Evolutionary conservation across 2,888 invertebrate genomes (phyloP).

Genomic region (Patella caerulea): DNA sequence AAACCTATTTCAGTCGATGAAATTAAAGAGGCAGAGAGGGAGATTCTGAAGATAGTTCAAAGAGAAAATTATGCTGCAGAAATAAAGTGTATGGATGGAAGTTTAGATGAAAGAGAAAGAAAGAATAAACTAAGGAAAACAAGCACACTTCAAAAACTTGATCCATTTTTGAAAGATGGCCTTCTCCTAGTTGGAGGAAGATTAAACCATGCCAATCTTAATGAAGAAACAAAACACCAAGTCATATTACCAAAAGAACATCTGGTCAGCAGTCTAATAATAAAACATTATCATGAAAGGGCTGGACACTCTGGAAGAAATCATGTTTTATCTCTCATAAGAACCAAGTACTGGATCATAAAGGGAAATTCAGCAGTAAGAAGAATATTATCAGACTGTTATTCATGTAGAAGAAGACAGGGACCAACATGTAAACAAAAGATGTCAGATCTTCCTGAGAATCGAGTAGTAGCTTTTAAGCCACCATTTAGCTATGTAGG

Average conservation of each 20-base stretch:
- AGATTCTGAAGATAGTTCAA: not conserved
- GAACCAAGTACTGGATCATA: not conserved
- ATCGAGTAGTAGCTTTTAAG: constrained; percentile 17
- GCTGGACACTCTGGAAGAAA: not conserved
- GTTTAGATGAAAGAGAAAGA: not conserved
- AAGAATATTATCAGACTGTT: not conserved
- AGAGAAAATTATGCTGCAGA: not conserved
- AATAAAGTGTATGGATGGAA: not conserved
- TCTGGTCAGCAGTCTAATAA: constrained; percentile 13
- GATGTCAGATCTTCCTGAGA: constrained; percentile 25
- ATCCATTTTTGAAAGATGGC: not conserved
- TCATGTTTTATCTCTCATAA: not conserved
- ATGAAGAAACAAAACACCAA: constrained; percentile 15
- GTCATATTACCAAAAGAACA: constrained; percentile 16
- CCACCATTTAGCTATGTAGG: constrained; percentile 23
- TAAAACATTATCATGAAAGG: constrained; percentile 5
- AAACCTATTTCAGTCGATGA: not conserved
- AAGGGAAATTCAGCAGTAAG: not conserved
- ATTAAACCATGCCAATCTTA: not conserved
- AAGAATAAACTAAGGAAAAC: not conserved
- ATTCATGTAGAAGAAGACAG: not conserved
- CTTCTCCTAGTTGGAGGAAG: constrained; percentile 14
- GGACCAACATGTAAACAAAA: constrained; percentile 18
- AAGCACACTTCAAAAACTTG: not conserved
- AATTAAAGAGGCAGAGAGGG: constrained; percentile 3